Evolutionary conservation across 2,113 vertebrate species (phyloP).

Genomic region (Tylochromis polylepis): DNA sequence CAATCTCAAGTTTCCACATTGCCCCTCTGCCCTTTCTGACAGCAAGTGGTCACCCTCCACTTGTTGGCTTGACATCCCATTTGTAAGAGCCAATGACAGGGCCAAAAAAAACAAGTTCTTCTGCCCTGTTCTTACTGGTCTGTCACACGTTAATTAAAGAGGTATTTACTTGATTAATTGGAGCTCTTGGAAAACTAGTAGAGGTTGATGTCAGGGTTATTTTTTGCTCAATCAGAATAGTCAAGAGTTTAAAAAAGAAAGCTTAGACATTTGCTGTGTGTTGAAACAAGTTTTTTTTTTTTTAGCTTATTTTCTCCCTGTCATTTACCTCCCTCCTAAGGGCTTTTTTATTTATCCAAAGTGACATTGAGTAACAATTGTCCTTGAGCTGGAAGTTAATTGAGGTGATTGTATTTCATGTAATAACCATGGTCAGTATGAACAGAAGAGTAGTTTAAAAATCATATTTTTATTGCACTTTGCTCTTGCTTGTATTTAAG

Average conservation of each 20-base stretch:
- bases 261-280: background rate
- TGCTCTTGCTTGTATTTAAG: background rate
- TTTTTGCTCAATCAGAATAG: conserved; percentile 29
- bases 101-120: background rate
- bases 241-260: conserved; percentile 32
- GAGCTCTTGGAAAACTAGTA: conserved; percentile 1
- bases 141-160: conserved; percentile 39
- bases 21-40: conserved; percentile 44
- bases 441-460: background rate
- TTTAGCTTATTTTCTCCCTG: conserved; percentile 8
- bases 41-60: conserved; percentile 6
- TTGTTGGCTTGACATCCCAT: conserved; percentile 25
- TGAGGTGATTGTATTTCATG: conserved; percentile 19
- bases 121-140: background rate
- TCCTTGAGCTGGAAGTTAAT: background rate
- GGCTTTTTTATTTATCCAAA: conserved; percentile 23
- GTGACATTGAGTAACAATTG: conserved; percentile 37
- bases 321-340: conserved; percentile 3
- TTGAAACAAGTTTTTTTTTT: conserved; percentile 11
- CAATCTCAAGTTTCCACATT: conserved; percentile 32
- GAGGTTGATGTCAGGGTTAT: background rate
- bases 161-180: conserved; percentile 60
- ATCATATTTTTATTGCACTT: background rate
- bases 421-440: background rate
- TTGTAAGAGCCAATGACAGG: conserved; percentile 13